Evolutionary conservation across 2,113 vertebrate species (phyloP).

Genomic region (Oceanites oceanicus): DNA sequence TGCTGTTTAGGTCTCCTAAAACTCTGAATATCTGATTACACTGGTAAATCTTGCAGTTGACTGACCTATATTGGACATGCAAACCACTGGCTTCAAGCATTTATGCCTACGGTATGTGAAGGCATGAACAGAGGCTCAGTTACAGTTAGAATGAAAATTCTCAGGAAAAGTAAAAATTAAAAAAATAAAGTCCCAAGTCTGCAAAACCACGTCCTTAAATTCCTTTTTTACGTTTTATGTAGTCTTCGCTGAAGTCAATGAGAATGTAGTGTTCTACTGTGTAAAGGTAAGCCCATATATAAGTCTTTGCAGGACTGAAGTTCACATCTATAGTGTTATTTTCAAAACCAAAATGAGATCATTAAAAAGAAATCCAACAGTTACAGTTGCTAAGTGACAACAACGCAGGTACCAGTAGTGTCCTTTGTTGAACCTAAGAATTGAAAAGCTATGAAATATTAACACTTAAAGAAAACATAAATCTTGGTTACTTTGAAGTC

Average conservation of each 20-base stretch:
- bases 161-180: background rate
- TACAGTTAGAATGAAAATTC: background rate
- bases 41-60: background rate
- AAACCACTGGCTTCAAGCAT: background rate
- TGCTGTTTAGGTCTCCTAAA: background rate
- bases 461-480: background rate
- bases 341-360: background rate
- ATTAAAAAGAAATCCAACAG: background rate
- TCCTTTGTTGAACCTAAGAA: background rate
- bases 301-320: background rate
- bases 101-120: background rate
- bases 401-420: background rate
- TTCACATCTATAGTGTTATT: background rate
- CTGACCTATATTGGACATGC: background rate
- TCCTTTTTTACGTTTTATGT: background rate
- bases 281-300: background rate
- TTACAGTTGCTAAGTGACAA: background rate
- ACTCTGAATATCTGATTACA: background rate
- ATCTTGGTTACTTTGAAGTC: background rate
- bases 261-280: background rate
- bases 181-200: background rate
- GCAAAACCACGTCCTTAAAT: background rate
- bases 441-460: background rate
- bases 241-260: background rate
- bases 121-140: background rate